These are phyloP conservation scores for Corapipo altera DNA, from an alignment of 2,113 vertebrate species.

Conservation along the genomic window DNA sequence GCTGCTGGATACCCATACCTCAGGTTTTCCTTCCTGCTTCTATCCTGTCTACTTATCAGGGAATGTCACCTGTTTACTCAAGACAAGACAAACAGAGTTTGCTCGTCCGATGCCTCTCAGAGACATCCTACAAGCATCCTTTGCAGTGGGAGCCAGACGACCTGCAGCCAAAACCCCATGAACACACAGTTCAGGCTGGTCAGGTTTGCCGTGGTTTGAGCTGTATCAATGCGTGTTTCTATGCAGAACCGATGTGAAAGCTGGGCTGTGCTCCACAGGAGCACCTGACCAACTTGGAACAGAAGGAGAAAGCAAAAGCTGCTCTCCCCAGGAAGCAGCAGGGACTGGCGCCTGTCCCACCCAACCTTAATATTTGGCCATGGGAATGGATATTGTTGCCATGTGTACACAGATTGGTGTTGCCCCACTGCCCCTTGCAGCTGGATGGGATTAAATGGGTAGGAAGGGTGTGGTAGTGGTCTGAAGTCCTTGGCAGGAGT, in stretches of 20 bases:
- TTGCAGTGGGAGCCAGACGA: background rate
- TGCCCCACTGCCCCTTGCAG: background rate
- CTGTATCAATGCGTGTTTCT: background rate
- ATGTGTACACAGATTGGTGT: background rate
- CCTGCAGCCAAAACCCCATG: background rate
- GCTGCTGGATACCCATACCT: background rate
- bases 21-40: slow-evolving; percentile 54
- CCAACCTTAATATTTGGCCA: background rate
- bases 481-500: background rate
- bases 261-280: background rate
- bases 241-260: background rate
- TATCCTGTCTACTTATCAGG: slow-evolving; percentile 23
- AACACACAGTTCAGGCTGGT: background rate
- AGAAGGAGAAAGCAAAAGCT: background rate
- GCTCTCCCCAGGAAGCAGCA: background rate
- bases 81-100: background rate
- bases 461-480: background rate
- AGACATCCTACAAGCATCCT: background rate
- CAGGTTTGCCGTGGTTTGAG: background rate
- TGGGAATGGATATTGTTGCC: background rate
- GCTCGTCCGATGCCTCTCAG: background rate
- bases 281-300: background rate
- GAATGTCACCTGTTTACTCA: slow-evolving; percentile 10
- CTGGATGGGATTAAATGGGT: rapidly evolving
- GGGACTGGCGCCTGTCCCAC: background rate